Base-by-base conservation (phyloP, 1,140 invertebrate genomes). In the Orchesella cincta region DNA sequence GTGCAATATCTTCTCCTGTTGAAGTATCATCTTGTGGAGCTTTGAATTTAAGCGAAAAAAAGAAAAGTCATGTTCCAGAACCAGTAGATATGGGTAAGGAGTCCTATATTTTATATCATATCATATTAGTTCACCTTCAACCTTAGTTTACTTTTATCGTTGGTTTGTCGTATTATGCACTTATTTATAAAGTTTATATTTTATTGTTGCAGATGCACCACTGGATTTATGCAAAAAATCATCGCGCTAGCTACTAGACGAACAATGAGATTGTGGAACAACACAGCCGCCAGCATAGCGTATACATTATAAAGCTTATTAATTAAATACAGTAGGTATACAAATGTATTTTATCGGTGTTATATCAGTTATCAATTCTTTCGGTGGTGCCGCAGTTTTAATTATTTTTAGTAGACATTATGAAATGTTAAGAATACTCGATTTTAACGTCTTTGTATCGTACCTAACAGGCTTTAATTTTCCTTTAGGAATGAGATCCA, bases 141-240 rank as follows among this genome's bases (percentile, higher is more conserved):
- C n/a, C n/a, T n/a, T n/a, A n/a, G n/a, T n/a, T n/a, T n/a, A n/a
- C n/a, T n/a, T n/a, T n/a, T n/a, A n/a, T n/a, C n/a, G n/a, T n/a
- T n/a, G n/a, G n/a, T n/a, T n/a, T n/a, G n/a, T n/a, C n/a, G n/a
- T n/a, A n/a, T n/a, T n/a, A n/a, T n/a, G n/a, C n/a, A n/a, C n/a
- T n/a, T n/a, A n/a, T n/a, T n/a, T n/a, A n/a, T n/a, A n/a, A n/a
- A n/a, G n/a, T n/a, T n/a, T n/a, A n/a, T n/a, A 33, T 67, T 74
- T 74, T 52, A n/a, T n/a, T 1, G 31, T 54, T 29, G 18, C 73
- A 81, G 80, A 81, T 79, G 57, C 67, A 1, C 80, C 80, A n/a
- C 57, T 81, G 29, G 76, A 81, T 77, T 71, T 81, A 36, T 79
- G 75, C 39, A 81, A 81, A 67, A 81, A 79, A 29, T 35, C 75